These are phyloP conservation scores for Tetramorium simillimum DNA, from an alignment of 1,140 invertebrate species.

Conservation along the genomic window DNA sequence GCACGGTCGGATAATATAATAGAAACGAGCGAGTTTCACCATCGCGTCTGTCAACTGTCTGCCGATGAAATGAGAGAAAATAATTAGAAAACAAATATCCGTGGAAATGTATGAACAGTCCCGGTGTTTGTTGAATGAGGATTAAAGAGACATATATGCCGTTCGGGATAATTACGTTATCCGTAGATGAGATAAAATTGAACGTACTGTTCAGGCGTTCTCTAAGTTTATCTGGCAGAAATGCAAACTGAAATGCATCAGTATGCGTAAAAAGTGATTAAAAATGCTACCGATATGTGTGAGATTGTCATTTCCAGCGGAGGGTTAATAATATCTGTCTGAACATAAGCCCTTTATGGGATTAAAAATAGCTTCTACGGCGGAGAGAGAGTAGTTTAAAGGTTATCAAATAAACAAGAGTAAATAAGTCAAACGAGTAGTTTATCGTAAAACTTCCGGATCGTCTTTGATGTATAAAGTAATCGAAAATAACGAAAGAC, in stretches of 20 bases:
- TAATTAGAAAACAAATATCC: slow-evolving; percentile 5
- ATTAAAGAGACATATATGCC: not conserved
- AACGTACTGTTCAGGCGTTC: not conserved
- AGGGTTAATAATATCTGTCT: slow-evolving; percentile 39
- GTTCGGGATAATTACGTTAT: not conserved
- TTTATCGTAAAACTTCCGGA: not conserved
- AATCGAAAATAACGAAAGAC: not conserved
- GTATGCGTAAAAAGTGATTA: slow-evolving; percentile 41
- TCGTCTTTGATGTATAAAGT: not conserved
- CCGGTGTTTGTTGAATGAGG: not conserved
- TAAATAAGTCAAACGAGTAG: slow-evolving; percentile 15
- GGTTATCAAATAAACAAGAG: slow-evolving; percentile 41
- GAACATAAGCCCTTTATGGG: slow-evolving; percentile 15
- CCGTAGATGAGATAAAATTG: not conserved
- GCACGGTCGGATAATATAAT: not conserved
- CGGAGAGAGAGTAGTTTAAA: slow-evolving; percentile 8
- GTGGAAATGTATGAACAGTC: not conserved
- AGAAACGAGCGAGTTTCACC: not conserved
- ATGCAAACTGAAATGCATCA: not conserved
- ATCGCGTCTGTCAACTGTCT: not conserved
- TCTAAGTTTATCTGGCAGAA: not conserved
- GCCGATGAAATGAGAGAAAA: not conserved
- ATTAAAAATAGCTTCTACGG: slow-evolving; percentile 37
- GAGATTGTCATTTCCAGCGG: not conserved
- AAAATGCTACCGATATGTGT: not conserved